Base-by-base conservation (phyloP, 2,888 invertebrate genomes). In the Lingula anatina region DNA sequence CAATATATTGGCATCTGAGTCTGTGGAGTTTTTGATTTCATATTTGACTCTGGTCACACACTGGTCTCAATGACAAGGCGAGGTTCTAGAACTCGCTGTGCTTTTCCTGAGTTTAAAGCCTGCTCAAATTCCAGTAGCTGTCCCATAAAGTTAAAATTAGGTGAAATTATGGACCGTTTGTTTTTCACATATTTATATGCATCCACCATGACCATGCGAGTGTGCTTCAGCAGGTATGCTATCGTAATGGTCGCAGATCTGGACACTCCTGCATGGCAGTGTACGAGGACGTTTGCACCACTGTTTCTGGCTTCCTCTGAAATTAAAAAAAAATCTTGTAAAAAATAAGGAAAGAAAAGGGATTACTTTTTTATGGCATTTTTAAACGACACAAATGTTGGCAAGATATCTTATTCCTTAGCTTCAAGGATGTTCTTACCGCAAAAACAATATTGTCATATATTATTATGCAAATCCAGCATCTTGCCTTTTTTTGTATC, bases 261-360 rank as follows among this genome's bases (percentile, higher is more conserved):
- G 48, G 93, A 94, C 44, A 95, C 89, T 46, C 95, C 95, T 45
- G 93, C 94, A 71, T 94, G 94, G 77, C 95, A 95, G 78, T 95
- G 95, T 53, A 95, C 86, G 70, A 95, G 81, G 37, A 94, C 90
- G 67, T 86, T 84, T 70, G 80, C 83, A 66, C 81, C 87, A 49
- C 74, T 83, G 79, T 82, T 85, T 78, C 85, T 81, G 41, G 86
- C 86, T 73, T 85, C 84, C 74, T 87, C 87, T 87, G 83, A 20
- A 83, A 83, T 42, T 37, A 55, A 43, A 53, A 44, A 54, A n/a
- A n/a, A n/a, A n/a, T n/a, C n/a, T n/a, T n/a, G 20, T 20, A 18
- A 9, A 9, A 18, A 7, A 20, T n/a, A n/a, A 39, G 39, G 20
- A n/a, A 9, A 9, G 35, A 35, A 35, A 12, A 35, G 35, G n/a